Evolutionary conservation across 2,888 invertebrate species (phyloP), one percentile per base, ranked within the genome.

Genomic region (Phengaris alcon): DNA sequence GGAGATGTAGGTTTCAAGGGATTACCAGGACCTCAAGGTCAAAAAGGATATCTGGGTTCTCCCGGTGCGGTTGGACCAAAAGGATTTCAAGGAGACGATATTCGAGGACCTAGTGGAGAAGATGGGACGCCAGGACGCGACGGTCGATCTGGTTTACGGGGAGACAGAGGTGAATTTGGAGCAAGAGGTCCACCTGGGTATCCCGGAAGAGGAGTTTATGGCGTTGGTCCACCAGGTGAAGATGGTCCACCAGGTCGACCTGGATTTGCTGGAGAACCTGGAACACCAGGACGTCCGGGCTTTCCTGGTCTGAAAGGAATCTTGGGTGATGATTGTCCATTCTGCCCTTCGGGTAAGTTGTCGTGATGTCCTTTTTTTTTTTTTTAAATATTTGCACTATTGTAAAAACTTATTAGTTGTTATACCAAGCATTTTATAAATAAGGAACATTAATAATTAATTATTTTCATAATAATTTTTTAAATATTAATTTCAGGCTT

Each of bases 1-100:
- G 98, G 98, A 80, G 95, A 95, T 78, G 96, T 96, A 77, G 98
- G 98, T 81, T 91, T 94, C 70, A 94, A 95, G 78, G 97, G 97
- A 6, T 84, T 89, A 7, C 93, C 94, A 9, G 98, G 98, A 35
- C 88, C 85, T 22, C 94, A 94, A 80, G 97, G 97, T 0, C 84
- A 87, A 15, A 79, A 90, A 7, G 97, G 97, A 46, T 80, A 80
- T 44, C 85, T 93, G 2, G 97, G 97, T 7, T 83, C 88, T 8
- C 80, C 84, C 1, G 97, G 97, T 6, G 82, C 87, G n/a, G 78
- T 87, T 0, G 97, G 97, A 9, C 94, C 94, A 46, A 95, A 95
- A 87, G 97, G 97, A 55, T 95, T 95, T 77, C 93, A 95, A 73
- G 97, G 97, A 7, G 84, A 94, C 74, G 95, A 94, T 75, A 94